A percentile compares a stretch with the other conserved stretches of the same genome.
Conservation (phyloP, 2,797 vertebrate genomes). For the Coilia nasus region DNA sequence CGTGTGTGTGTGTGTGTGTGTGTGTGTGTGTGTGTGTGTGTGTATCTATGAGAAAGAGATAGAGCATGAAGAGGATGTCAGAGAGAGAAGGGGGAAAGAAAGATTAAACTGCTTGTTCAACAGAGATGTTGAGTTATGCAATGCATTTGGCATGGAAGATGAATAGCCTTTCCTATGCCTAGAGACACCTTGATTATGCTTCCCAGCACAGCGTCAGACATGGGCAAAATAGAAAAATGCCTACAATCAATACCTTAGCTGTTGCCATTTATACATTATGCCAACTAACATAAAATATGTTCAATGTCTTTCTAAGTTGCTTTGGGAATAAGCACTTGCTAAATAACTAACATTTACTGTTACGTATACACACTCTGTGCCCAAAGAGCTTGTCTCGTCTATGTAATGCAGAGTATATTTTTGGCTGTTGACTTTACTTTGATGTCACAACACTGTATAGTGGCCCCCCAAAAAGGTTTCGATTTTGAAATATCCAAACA, state of each 20-base stretch:
- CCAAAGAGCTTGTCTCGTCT: background rate
- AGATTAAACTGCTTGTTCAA: slow-evolving; percentile 80
- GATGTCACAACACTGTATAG: too few relatives aligned
- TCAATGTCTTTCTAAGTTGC: too few relatives aligned
- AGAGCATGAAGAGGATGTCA: slow-evolving; percentile 19
- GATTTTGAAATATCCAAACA: too few relatives aligned
- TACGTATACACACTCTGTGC: background rate
- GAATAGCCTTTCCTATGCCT: slow-evolving; percentile 71
- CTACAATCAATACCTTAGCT: background rate
- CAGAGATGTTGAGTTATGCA: slow-evolving; percentile 74
- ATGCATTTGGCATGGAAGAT: slow-evolving; percentile 77
- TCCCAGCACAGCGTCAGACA: background rate
- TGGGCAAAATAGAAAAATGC: background rate
- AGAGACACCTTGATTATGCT: slow-evolving; percentile 37
- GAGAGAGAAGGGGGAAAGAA: slow-evolving; percentile 65
- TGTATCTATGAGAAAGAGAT: too few relatives aligned
- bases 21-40: too few relatives aligned
- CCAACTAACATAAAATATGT: background rate
- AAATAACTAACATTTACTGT: background rate
- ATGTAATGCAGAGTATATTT: background rate
- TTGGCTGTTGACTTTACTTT: too few relatives aligned
- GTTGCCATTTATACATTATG: background rate
- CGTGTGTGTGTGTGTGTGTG: background rate
- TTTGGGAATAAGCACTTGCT: too few relatives aligned
- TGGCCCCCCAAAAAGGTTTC: too few relatives aligned